A percentile compares a stretch with the other conserved stretches of the same genome.
Conservation (phyloP, 1,140 invertebrate species). For the Parasteatoda tepidariorum region DNA sequence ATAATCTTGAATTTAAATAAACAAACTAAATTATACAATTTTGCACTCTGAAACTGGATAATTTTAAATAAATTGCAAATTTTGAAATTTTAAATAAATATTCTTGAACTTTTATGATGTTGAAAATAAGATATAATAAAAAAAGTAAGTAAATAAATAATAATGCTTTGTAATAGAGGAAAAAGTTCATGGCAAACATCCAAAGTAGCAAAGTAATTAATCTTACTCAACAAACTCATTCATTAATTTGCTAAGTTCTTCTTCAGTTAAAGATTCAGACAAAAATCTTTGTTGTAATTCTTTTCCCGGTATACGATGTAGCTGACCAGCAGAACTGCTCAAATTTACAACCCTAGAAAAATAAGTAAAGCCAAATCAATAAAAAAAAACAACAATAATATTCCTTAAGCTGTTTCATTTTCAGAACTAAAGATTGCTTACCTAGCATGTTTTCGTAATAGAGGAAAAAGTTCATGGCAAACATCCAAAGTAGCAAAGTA, state of each 20-base stretch:
- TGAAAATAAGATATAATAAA: too few species aligned
- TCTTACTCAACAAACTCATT: slow-evolving; percentile 75
- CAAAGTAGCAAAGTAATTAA: slow-evolving; percentile 76
- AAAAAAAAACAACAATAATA: not conserved
- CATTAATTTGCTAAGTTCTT: slow-evolving; percentile 74
- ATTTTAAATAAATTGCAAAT: too few species aligned
- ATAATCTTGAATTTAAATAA: too few species aligned
- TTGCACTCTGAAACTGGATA: too few species aligned
- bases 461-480: slow-evolving; percentile 77
- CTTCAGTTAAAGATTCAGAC: slow-evolving; percentile 72
- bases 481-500: slow-evolving; percentile 76
- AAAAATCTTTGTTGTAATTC: slow-evolving; percentile 73
- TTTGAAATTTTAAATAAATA: too few species aligned
- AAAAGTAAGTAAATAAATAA: too few species aligned
- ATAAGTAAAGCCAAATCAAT: slow-evolving; percentile 3
- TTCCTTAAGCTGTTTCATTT: too few species aligned
- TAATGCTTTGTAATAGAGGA: slow-evolving; percentile 72
- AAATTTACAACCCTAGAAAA: slow-evolving; percentile 77
- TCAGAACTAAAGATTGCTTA: too few species aligned
- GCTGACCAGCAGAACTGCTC: slow-evolving; percentile 75
- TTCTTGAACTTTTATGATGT: too few species aligned
- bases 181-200: slow-evolving; percentile 76
- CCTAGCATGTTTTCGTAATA: slow-evolving; percentile 75
- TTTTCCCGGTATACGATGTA: slow-evolving; percentile 48
- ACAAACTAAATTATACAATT: too few species aligned